Evolutionary conservation across 1,140 invertebrate genomes (phyloP).

Genomic region (Popillia japonica): DNA sequence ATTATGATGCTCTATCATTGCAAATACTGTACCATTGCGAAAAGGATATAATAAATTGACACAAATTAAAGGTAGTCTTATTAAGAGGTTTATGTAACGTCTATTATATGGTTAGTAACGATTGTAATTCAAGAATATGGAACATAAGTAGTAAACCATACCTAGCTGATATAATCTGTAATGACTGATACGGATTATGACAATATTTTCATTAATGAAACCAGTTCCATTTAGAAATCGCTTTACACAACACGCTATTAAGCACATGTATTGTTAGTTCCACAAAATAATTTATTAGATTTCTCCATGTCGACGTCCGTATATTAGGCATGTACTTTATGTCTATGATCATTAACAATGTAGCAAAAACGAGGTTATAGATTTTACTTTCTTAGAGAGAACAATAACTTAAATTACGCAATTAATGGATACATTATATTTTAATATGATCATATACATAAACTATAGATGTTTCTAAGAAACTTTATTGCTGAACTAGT

Average conservation of each 20-base stretch:
- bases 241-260: slow-evolving; percentile 17
- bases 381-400: slow-evolving; percentile 7
- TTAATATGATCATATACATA: no score
- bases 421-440: background rate
- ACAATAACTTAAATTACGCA: background rate
- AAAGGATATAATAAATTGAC: background rate
- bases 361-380: background rate
- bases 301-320: background rate
- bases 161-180: background rate
- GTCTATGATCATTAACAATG: background rate
- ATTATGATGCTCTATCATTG: no score
- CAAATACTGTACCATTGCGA: no score
- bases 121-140: background rate
- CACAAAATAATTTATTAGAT: slow-evolving; percentile 7
- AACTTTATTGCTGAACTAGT: no score
- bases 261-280: slow-evolving; percentile 1
- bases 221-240: slow-evolving; percentile 28
- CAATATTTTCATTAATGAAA: slow-evolving; percentile 7
- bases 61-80: background rate
- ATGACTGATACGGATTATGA: background rate
- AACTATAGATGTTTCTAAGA: no score
- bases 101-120: background rate
- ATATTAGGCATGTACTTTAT: background rate
- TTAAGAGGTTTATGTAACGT: background rate
- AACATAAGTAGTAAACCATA: background rate